phyloP scores from a whole-genome alignment of 2,797 vertebrate species.

The Pangasius mekongensis region DNA sequence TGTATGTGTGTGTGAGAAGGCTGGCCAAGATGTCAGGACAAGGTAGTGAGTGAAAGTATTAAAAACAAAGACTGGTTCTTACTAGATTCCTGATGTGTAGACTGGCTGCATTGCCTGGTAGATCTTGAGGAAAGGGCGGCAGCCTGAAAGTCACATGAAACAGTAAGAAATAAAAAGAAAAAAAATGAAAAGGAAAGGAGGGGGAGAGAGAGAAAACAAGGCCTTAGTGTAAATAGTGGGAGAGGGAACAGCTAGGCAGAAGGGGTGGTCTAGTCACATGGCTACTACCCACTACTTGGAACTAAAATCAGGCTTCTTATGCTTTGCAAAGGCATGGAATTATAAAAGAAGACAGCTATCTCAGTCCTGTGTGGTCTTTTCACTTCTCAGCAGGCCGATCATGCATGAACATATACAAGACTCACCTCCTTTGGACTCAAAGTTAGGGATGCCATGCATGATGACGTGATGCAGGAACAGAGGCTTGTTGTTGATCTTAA shows the following conservation, averaged over 20 bases:
- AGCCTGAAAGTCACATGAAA: slow-evolving; percentile 78
- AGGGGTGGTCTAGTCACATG: slow-evolving; percentile 20
- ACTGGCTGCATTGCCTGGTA: slow-evolving; percentile 99
- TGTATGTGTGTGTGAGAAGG: slow-evolving; percentile 5
- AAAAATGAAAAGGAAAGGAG: slow-evolving; percentile 19
- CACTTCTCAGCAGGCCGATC: neutral
- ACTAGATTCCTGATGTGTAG: slow-evolving; percentile 99
- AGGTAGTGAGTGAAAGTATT: slow-evolving; percentile 28
- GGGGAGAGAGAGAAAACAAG: slow-evolving; percentile 36
- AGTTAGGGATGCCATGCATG: slow-evolving; percentile 97
- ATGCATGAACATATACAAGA: neutral
- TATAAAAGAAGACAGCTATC: neutral
- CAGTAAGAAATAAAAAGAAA: neutral
- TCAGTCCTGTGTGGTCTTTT: slow-evolving; percentile 23
- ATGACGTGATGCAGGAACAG: slow-evolving; percentile 97
- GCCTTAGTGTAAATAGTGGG: slow-evolving; percentile 25
- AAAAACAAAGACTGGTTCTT: slow-evolving; percentile 68
- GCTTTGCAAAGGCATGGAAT: slow-evolving; percentile 8
- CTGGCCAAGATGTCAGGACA: slow-evolving; percentile 41
- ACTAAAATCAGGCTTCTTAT: slow-evolving; percentile 1
- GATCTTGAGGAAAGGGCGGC: slow-evolving; percentile 96
- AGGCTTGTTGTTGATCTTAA: slow-evolving; percentile 99
- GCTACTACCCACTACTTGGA: slow-evolving; percentile 10
- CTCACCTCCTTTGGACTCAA: slow-evolving; percentile 92
- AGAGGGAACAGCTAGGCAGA: neutral